Base-by-base conservation (phyloP, 1,140 invertebrate genomes). In the Pomacea maculata region DNA sequence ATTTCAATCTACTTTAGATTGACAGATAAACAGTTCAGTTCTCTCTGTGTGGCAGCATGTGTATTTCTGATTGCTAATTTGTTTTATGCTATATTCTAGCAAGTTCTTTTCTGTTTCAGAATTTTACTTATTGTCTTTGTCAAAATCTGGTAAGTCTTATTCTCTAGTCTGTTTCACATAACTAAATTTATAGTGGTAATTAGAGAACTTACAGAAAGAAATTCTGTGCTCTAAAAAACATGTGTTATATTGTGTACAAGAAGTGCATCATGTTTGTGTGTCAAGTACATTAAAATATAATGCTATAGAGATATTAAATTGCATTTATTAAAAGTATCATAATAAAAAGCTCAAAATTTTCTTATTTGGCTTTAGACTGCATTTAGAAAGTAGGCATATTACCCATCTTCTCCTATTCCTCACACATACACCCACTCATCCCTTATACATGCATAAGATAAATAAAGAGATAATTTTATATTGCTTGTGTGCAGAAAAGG, bases 141-240 rank as follows among this genome's bases (percentile, higher is more conserved):
- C 78, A 64, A 80, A 80, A 25, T 64, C 29, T 17, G 78, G 78
- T 80, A 45, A 73, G 78, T 34, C 34, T 19, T 79, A 29, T 71
- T 29, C 8, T 79, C 19, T 71, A 70, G 21, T 29, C 34, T 45
- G 6, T 45, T 45, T 45, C 6, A 45, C 6, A 6, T 45, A 6
- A 45, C 6, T 45, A 45, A 45, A 45, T 45, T 45, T 45, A 45
- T 6, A 25, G 25, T 45, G 10, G 34, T 54, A 45, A 17, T 45
- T 45, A 15, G 45, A 45, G 34, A 15, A 73, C 14, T 45, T 12
- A 25, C 14, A 54, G 19, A 54, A 54, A 17, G 71, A 19, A 19
- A 54, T 52, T 12, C 15, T 75, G 2, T 57, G 21, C 45, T 7
- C 10, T n/a, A 19, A n/a, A 25, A 65, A 17, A 65, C 64, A 19